Evolutionary conservation across 2,113 vertebrate genomes (phyloP).

Genomic region (Heliornis fulica): DNA sequence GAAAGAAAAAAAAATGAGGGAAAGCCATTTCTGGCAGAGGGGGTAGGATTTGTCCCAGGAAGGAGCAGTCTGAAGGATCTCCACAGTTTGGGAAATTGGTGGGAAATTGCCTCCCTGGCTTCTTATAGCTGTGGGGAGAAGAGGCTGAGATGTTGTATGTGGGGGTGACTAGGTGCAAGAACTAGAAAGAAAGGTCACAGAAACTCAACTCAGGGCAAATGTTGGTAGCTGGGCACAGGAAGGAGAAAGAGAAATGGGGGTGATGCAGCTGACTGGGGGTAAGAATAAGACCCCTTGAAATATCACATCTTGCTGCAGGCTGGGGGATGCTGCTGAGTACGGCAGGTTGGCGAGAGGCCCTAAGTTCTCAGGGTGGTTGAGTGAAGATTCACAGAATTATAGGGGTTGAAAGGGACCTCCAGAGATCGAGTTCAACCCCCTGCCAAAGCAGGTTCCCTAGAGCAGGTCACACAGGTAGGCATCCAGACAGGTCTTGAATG

Average conservation of each 20-base stretch:
- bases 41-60: background rate
- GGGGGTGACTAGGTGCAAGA: background rate
- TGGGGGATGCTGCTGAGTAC: background rate
- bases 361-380: too few relatives aligned
- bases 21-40: background rate
- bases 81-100: background rate
- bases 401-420: too few relatives aligned
- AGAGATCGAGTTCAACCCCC: too few relatives aligned
- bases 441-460: too few relatives aligned
- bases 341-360: background rate
- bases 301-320: fast-evolving
- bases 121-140: background rate
- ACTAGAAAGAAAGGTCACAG: background rate
- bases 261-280: fast-evolving
- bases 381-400: too few relatives aligned
- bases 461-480: too few relatives aligned
- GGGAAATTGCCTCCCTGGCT: background rate
- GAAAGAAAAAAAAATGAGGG: background rate
- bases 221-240: background rate
- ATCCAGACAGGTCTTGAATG: too few relatives aligned
- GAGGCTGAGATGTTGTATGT: background rate
- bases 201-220: background rate
- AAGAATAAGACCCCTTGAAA: background rate
- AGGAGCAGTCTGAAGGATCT: background rate
- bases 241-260: background rate